phyloP scores from a whole-genome alignment of 2,888 invertebrate species.

The Thereva nobilitata region DNA sequence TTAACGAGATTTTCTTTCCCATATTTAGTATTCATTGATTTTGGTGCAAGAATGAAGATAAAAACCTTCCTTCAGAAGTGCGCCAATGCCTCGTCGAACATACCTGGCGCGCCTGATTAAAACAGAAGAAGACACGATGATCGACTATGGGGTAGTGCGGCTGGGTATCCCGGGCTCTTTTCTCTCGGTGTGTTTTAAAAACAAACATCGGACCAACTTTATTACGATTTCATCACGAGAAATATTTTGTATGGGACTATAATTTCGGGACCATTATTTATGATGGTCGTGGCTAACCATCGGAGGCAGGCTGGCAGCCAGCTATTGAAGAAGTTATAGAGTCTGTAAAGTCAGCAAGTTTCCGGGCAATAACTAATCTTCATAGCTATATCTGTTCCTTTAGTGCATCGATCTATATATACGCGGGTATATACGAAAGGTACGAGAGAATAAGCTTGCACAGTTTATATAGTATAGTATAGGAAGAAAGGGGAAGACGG shows the following conservation, averaged over 20 bases:
- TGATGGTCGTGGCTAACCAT: constrained; percentile 39
- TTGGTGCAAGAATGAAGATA: no score
- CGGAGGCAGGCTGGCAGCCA: constrained; percentile 14
- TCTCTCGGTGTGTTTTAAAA: constrained; percentile 6
- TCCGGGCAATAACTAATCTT: constrained; percentile 8
- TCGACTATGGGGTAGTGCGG: neutral
- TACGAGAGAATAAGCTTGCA: neutral
- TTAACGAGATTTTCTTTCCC: no score
- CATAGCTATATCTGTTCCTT: constrained; percentile 1
- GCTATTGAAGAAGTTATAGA: constrained; percentile 16
- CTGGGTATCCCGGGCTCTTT: no score
- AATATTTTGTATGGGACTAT: constrained; percentile 38
- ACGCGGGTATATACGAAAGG: neutral
- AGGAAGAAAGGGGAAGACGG: constrained; percentile 1
- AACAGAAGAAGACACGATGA: constrained; percentile 24
- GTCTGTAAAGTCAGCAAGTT: constrained; percentile 3
- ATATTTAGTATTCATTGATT: no score
- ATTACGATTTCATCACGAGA: constrained; percentile 41
- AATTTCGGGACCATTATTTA: constrained; percentile 40
- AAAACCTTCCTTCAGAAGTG: neutral
- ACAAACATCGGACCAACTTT: constrained; percentile 28
- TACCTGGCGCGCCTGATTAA: constrained; percentile 13
- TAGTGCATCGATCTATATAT: constrained; percentile 9
- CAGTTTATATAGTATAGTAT: neutral
- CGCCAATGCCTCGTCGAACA: constrained; percentile 4